Evolutionary conservation across 2,888 invertebrate species (phyloP).

Genomic region (Dryobota labecula): DNA sequence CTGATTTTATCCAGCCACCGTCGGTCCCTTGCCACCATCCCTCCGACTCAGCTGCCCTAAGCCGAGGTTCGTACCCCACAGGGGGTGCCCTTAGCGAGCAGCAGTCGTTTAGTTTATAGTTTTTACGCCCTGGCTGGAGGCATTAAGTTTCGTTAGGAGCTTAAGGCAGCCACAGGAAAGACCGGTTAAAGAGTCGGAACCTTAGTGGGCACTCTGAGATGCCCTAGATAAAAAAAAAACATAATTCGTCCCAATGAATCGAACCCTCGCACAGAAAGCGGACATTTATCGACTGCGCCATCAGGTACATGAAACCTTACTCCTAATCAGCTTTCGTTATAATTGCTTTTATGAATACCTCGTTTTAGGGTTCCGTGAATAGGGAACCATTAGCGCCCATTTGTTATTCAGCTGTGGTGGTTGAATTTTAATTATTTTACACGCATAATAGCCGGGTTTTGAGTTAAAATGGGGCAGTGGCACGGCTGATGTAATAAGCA

Average conservation of each 20-base stretch:
- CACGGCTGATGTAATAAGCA: slow-evolving; percentile 2
- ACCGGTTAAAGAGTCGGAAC: no score
- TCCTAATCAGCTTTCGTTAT: slow-evolving; percentile 51
- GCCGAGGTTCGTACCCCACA: no score
- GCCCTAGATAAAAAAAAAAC: no score
- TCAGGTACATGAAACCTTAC: slow-evolving; percentile 36
- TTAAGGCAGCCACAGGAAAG: no score
- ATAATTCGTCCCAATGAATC: background rate
- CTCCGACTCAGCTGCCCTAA: no score
- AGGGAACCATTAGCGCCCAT: slow-evolving; percentile 52
- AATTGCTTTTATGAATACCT: slow-evolving; percentile 62
- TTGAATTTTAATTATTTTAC: slow-evolving; percentile 60
- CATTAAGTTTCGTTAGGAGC: no score
- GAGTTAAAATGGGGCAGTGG: slow-evolving; percentile 33
- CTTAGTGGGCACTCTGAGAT: no score
- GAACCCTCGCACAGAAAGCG: slow-evolving; percentile 4
- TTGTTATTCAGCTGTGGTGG: slow-evolving; percentile 50
- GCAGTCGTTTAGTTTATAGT: no score
- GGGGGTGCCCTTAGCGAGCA: no score
- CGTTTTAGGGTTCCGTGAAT: slow-evolving; percentile 56
- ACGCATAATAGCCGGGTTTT: slow-evolving; percentile 40
- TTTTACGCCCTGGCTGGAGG: no score
- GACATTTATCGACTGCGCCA: background rate
- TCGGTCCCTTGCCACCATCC: no score
- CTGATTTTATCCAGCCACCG: no score